These are phyloP conservation scores for Rhagium mordax DNA, from an alignment of 2,888 invertebrate species.

Conservation along the genomic window DNA sequence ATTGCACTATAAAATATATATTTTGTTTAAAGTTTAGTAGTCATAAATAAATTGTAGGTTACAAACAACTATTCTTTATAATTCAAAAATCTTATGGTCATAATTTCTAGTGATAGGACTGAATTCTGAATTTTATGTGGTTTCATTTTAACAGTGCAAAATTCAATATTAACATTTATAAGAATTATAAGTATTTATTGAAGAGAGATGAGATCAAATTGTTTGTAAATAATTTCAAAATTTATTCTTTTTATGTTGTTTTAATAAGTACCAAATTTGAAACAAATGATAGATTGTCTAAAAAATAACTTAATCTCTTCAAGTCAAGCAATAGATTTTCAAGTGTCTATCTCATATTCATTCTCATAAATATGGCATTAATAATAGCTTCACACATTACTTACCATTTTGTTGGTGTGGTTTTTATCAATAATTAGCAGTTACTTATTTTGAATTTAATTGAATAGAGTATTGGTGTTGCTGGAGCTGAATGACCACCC, in stretches of 20 bases:
- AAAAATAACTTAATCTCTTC: no score
- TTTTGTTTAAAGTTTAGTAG: no score
- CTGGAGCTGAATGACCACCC: constrained; percentile 50
- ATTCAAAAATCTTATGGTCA: not conserved
- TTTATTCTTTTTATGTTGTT: no score
- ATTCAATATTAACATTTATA: not conserved
- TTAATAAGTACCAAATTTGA: no score
- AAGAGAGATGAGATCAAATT: not conserved
- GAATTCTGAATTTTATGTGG: not conserved
- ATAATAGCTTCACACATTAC: not conserved
- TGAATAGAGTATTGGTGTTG: constrained; percentile 51
- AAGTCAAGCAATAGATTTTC: no score
- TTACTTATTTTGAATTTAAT: constrained; percentile 27
- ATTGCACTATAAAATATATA: no score
- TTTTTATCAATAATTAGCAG: not conserved
- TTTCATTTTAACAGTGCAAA: not conserved
- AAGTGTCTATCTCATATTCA: not conserved
- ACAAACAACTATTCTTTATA: no score
- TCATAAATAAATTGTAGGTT: no score
- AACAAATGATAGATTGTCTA: no score
- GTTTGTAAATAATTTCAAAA: not conserved
- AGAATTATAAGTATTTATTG: not conserved
- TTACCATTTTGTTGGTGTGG: constrained; percentile 24
- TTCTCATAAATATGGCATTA: not conserved
- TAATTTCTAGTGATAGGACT: constrained; percentile 1